Percentiles rank a stretch among this genome's conserved stretches.
These are phyloP conservation scores for Drosophila aff. DNA, from an alignment of 1,140 invertebrate genomes.

Conservation along the genomic window DNA sequence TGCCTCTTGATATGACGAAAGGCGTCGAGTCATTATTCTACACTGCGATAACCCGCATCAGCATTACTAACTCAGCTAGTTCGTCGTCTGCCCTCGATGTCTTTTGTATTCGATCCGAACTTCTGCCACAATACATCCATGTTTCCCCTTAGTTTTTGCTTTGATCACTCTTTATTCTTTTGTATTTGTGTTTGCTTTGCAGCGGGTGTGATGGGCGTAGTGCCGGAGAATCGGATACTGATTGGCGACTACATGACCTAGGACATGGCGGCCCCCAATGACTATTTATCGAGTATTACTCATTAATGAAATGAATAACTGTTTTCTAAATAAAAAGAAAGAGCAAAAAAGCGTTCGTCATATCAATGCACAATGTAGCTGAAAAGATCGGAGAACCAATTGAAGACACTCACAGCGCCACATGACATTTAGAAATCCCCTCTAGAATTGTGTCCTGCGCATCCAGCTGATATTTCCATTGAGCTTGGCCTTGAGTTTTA, in stretches of 20 bases:
- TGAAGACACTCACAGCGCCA: conserved; percentile 15
- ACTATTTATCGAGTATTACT: conserved; percentile 68
- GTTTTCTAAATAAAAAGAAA: conserved; percentile 22
- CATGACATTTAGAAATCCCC: conserved; percentile 37
- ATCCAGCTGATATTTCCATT: conserved; percentile 44
- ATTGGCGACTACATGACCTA: conserved; percentile 85
- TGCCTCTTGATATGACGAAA: conserved; percentile 79
- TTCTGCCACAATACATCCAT: conserved; percentile 22
- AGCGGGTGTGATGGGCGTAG: conserved; percentile 84
- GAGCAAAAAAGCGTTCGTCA: conserved; percentile 60
- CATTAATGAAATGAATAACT: conserved; percentile 34
- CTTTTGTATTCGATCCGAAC: conserved; percentile 3
- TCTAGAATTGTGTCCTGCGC: conserved; percentile 35
- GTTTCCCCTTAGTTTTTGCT: conserved; percentile 21
- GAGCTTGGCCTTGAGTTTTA: conserved; percentile 65
- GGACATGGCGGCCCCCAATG: conserved; percentile 41
- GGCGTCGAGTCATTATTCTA: conserved; percentile 5
- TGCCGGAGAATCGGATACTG: conserved; percentile 85
- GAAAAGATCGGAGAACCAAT: conserved; percentile 39
- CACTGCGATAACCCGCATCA: conserved; percentile 14
- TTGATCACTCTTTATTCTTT: conserved; percentile 51
- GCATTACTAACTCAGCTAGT: conserved; percentile 42
- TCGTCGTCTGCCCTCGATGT: conserved; percentile 13
- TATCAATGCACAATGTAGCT: conserved; percentile 66
- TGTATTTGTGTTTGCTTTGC: conserved; percentile 52